phyloP scores from a whole-genome alignment of 2,888 invertebrate genomes.

The Eupithecia subumbrata region DNA sequence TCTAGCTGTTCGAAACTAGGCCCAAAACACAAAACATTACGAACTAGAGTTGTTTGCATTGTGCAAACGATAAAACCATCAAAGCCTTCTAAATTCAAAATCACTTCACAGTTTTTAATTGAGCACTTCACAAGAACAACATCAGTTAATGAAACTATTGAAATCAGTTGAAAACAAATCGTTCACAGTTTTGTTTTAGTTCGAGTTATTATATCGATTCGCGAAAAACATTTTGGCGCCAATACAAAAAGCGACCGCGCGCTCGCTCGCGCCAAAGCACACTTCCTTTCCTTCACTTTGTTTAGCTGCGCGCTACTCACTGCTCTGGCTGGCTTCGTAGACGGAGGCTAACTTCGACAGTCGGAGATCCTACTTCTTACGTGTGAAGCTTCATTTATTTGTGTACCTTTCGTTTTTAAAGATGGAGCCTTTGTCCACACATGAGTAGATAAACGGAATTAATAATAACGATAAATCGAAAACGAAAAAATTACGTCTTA shows the following conservation, averaged over 20 bases:
- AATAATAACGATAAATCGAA: no score
- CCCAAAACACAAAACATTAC: conserved; percentile 65
- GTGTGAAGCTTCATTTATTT: no score
- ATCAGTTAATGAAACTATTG: conserved; percentile 54
- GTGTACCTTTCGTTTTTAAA: no score
- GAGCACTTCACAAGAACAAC: conserved; percentile 44
- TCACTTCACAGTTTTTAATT: conserved; percentile 45
- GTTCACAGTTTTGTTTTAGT: conserved; percentile 36
- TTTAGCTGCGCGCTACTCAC: neutral
- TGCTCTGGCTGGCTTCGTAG: neutral
- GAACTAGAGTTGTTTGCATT: conserved; percentile 74
- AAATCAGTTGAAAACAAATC: conserved; percentile 55
- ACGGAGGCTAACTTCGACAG: neutral
- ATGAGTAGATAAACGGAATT: no score
- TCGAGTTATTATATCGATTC: conserved; percentile 52
- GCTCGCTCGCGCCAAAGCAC: conserved; percentile 56
- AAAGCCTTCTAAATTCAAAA: conserved; percentile 51
- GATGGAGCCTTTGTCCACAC: no score
- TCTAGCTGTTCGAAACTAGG: conserved; percentile 63
- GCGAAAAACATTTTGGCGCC: conserved; percentile 62
- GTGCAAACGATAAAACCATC: conserved; percentile 59
- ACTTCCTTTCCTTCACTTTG: conserved; percentile 46
- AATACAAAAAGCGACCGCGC: conserved; percentile 55
- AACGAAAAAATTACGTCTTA: no score
- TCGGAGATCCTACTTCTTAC: no score